Evolutionary conservation across 2,888 invertebrate species (phyloP).

Genomic region (Brachypterus glaber): DNA sequence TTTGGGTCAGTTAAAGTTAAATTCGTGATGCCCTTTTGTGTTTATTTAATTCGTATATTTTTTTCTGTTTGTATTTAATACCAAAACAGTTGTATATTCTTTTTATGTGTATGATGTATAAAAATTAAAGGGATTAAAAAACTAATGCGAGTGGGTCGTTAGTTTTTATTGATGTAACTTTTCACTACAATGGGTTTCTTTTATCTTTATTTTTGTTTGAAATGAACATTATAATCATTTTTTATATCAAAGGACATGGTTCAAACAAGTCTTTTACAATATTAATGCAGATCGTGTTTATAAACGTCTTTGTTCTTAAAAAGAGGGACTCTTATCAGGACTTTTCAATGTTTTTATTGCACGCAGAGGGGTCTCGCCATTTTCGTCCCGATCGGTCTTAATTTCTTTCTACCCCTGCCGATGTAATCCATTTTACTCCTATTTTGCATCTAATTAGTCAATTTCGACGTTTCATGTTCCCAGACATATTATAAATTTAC

Average conservation of each 20-base stretch:
- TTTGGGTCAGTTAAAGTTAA: no score
- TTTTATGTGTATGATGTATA: no score
- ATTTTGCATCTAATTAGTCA: slow-evolving; percentile 34
- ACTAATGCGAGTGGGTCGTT: no score
- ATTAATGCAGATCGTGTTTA: slow-evolving; percentile 38
- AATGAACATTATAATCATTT: slow-evolving; percentile 38
- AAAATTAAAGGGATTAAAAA: no score
- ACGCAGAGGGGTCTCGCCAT: slow-evolving; percentile 15
- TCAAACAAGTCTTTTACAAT: slow-evolving; percentile 31
- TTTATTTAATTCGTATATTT: no score
- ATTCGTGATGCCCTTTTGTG: no score
- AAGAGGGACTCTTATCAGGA: slow-evolving; percentile 36
- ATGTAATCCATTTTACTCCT: slow-evolving; percentile 28
- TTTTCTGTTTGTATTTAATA: no score
- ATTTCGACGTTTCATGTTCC: no score
- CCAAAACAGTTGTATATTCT: no score
- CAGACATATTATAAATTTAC: no score
- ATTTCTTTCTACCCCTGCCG: slow-evolving; percentile 26
- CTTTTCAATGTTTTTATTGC: slow-evolving; percentile 36
- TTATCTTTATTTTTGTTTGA: slow-evolving; percentile 36
- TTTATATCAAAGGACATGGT: slow-evolving; percentile 32
- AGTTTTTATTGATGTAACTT: slow-evolving; percentile 33
- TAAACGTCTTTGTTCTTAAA: slow-evolving; percentile 38
- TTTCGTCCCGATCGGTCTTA: slow-evolving; percentile 13
- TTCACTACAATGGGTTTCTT: slow-evolving; percentile 30